A percentile compares a stretch with the other conserved stretches of the same genome.
Evolutionary conservation across 2,113 vertebrate genomes (phyloP).

Genomic region (Prunella fulvescens): DNA sequence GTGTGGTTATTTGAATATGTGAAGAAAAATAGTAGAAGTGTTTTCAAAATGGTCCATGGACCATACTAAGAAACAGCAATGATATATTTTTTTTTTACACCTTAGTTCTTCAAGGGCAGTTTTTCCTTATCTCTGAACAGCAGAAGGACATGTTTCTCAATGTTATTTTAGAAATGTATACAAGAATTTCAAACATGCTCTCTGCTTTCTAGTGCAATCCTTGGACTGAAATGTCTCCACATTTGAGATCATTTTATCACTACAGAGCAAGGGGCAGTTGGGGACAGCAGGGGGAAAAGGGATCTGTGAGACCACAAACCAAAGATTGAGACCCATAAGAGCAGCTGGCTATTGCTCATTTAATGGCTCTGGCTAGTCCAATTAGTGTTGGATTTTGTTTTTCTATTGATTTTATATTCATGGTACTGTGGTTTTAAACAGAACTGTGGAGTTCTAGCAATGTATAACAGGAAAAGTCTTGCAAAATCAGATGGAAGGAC

Average conservation of each 20-base stretch:
- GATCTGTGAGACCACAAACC: neutral
- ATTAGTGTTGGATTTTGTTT: neutral
- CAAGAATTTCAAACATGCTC: neutral
- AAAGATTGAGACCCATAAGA: neutral
- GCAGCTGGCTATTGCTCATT: neutral
- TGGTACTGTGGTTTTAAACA: neutral
- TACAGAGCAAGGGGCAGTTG: accelerated
- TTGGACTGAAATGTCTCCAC: neutral
- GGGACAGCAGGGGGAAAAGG: neutral
- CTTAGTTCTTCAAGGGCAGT: neutral
- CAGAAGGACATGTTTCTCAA: neutral
- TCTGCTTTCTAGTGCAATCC: neutral
- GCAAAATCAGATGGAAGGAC: neutral
- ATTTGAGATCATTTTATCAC: neutral
- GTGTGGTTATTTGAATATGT: neutral
- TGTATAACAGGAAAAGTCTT: neutral
- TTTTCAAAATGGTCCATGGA: neutral
- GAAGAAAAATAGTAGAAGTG: neutral
- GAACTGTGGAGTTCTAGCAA: neutral
- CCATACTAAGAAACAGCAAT: neutral
- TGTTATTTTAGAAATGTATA: neutral
- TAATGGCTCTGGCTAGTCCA: neutral
- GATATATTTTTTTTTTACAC: neutral
- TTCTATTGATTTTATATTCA: neutral
- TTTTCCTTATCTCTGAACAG: neutral